Evolutionary conservation across 2,888 invertebrate genomes (phyloP).

Genomic region (Drosophila affinis): DNA sequence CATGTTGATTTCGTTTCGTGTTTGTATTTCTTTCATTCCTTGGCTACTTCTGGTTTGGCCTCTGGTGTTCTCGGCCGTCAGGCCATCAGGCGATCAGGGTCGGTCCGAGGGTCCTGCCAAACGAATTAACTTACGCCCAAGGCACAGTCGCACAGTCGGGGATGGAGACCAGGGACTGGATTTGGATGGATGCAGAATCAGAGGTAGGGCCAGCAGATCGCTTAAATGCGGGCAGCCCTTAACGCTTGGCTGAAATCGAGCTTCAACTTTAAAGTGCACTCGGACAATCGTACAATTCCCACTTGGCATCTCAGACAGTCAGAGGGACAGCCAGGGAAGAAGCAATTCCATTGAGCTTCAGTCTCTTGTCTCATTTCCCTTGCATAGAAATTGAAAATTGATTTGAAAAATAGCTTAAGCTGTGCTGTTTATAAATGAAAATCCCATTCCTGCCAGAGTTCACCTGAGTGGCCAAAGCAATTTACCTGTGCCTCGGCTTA

Average conservation of each 20-base stretch:
- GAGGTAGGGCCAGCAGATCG: not conserved
- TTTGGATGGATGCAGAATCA: not conserved
- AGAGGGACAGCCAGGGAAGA: not conserved
- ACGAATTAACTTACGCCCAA: slow-evolving; percentile 64
- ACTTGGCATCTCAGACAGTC: not conserved
- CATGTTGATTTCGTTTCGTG: slow-evolving; percentile 60
- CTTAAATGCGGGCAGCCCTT: slow-evolving; percentile 14
- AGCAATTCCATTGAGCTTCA: slow-evolving; percentile 28
- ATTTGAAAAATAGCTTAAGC: slow-evolving; percentile 27
- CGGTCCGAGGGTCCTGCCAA: slow-evolving; percentile 32
- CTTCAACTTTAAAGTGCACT: not conserved
- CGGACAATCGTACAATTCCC: not conserved
- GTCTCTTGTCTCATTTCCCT: slow-evolving; percentile 14
- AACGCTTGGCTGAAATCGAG: too few species aligned
- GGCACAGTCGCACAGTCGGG: slow-evolving; percentile 7
- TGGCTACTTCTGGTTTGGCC: slow-evolving; percentile 16
- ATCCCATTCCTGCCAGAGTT: slow-evolving; percentile 8
- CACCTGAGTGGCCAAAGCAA: slow-evolving; percentile 23
- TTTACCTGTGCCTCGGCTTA: slow-evolving; percentile 15
- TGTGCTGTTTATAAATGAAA: slow-evolving; percentile 32
- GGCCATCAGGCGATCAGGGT: slow-evolving; percentile 22
- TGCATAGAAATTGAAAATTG: slow-evolving; percentile 43
- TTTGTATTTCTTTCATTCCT: slow-evolving; percentile 32
- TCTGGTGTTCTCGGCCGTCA: not conserved
- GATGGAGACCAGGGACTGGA: not conserved